These are phyloP conservation scores for Tor tambroides DNA, from an alignment of 2,113 vertebrate species.

Conservation along the genomic window DNA sequence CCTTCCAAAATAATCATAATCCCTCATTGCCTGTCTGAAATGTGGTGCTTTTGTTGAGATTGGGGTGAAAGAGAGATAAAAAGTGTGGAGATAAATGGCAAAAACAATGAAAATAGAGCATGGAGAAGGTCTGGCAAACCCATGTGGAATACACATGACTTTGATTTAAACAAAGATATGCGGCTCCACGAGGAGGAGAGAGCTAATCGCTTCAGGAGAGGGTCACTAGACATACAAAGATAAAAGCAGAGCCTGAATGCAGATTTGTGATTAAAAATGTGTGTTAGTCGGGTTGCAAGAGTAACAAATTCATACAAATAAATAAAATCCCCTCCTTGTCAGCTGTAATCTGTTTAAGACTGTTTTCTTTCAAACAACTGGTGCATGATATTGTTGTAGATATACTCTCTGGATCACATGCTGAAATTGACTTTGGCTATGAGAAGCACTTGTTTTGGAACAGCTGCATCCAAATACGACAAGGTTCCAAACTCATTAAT, in stretches of 20 bases:
- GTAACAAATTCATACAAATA: conserved; percentile 27
- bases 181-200: conserved; percentile 15
- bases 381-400: conserved; percentile 28
- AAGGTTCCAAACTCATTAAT: conserved; percentile 26
- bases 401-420: not conserved
- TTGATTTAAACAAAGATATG: conserved; percentile 42
- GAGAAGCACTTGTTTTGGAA: conserved; percentile 10
- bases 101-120: conserved; percentile 42
- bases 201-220: conserved; percentile 35
- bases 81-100: conserved; percentile 37
- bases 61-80: conserved; percentile 22
- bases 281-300: not conserved
- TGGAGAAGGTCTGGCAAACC: conserved; percentile 32
- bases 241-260: conserved; percentile 4
- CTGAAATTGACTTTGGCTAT: conserved; percentile 18
- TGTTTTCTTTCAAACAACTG: conserved; percentile 10
- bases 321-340: not conserved
- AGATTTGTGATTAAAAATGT: conserved; percentile 39
- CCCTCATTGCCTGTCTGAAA: conserved; percentile 52
- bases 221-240: conserved; percentile 17
- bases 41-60: conserved; percentile 37
- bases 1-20: conserved; percentile 50
- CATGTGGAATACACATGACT: conserved; percentile 48
- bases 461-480: not conserved
- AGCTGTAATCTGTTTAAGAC: conserved; percentile 42